phyloP scores from a whole-genome alignment of 2,113 vertebrate species.

The Spea multiplicata region DNA sequence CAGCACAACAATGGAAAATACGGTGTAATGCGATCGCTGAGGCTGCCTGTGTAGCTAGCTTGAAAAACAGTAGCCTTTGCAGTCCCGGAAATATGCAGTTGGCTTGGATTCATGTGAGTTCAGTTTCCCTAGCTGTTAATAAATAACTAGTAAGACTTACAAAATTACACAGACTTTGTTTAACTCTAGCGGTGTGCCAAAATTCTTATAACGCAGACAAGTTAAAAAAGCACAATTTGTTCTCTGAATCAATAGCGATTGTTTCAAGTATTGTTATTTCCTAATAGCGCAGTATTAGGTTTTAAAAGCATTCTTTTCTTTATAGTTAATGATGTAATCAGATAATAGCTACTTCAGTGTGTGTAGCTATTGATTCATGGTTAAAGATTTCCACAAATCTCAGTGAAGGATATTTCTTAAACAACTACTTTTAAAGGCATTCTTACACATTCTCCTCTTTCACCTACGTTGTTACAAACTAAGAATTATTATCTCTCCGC shows the following conservation, averaged over 20 bases:
- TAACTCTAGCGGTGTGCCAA: neutral
- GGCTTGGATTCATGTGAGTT: conserved; percentile 48
- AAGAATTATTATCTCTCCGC: too few relatives aligned
- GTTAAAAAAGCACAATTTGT: neutral
- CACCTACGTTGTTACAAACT: too few relatives aligned
- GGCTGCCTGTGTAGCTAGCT: conserved; percentile 7
- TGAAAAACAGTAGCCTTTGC: conserved; percentile 39
- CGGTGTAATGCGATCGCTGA: neutral
- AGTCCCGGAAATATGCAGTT: conserved; percentile 52
- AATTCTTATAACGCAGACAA: conserved; percentile 10
- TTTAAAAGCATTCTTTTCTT: conserved; percentile 8
- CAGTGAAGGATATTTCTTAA: neutral
- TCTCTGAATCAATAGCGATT: neutral
- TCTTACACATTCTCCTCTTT: too few relatives aligned
- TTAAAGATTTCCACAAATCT: neutral
- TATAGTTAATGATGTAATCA: conserved; percentile 4
- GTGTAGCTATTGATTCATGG: conserved; percentile 33
- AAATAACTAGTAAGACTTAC: conserved; percentile 57
- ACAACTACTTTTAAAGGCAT: too few relatives aligned
- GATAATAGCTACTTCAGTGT: conserved; percentile 4
- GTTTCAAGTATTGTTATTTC: neutral
- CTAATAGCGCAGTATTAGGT: neutral
- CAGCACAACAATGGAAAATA: neutral
- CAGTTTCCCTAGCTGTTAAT: conserved; percentile 62
- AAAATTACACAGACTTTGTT: conserved; percentile 34